Conservation (phyloP, 2,888 invertebrate genomes). For the Candidula unifasciata region DNA sequence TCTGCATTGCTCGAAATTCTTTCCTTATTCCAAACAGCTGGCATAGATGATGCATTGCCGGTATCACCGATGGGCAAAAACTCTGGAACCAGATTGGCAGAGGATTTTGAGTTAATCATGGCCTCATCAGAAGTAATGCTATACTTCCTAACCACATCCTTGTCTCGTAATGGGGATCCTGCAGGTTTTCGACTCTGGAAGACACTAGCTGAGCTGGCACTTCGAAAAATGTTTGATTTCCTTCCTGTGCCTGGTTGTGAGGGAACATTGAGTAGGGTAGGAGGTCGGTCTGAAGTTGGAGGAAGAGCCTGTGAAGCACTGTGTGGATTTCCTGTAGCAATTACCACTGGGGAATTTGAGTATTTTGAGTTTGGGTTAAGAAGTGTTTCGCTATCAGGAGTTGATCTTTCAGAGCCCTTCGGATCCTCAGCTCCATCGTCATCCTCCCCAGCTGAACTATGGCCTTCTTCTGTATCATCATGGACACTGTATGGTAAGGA, state of each 20-base stretch:
- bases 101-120: conserved; percentile 53
- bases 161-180: conserved; percentile 58
- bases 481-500: conserved; percentile 42
- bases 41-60: conserved; percentile 68
- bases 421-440: background rate
- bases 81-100: conserved; percentile 57
- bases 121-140: conserved; percentile 65
- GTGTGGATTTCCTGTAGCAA: conserved; percentile 63
- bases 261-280: conserved; percentile 66
- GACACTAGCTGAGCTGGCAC: conserved; percentile 75
- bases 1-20: conserved; percentile 59
- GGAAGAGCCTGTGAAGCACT: conserved; percentile 63
- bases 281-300: conserved; percentile 59
- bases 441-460: conserved; percentile 55
- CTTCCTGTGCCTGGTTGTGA: conserved; percentile 59
- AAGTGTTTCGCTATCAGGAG: conserved; percentile 28
- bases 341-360: conserved; percentile 47
- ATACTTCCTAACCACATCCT: conserved; percentile 63
- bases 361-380: conserved; percentile 18
- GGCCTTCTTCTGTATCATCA: conserved; percentile 52
- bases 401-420: conserved; percentile 19
- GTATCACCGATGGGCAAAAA: conserved; percentile 65
- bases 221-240: conserved; percentile 68
- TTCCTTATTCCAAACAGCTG: conserved; percentile 67
- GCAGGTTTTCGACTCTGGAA: conserved; percentile 64